These are phyloP conservation scores for Anniella stebbinsi DNA, from an alignment of 2,797 vertebrate genomes.

Conservation along the genomic window DNA sequence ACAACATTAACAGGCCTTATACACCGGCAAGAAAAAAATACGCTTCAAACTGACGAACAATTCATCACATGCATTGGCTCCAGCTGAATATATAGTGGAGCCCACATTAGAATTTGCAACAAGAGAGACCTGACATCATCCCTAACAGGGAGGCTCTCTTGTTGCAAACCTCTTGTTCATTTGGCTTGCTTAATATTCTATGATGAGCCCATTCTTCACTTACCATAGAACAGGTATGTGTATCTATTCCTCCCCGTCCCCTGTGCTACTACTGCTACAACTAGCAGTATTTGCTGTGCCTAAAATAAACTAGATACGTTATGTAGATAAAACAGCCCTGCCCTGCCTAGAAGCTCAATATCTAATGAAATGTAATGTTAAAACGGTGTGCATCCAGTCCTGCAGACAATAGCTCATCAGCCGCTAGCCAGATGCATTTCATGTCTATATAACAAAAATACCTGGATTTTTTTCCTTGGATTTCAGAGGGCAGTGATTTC, in stretches of 20 bases:
- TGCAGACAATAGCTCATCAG: neutral
- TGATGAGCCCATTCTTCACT: neutral
- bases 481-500: neutral
- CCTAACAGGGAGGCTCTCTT: too few species aligned
- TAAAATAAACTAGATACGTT: neutral
- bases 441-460: neutral
- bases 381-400: neutral
- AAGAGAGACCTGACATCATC: too few species aligned
- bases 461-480: neutral
- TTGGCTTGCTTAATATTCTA: neutral
- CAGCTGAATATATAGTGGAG: too few species aligned
- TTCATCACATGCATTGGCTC: too few species aligned
- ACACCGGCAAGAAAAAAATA: too few species aligned
- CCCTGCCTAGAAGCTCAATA: neutral
- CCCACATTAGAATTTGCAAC: too few species aligned
- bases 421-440: neutral
- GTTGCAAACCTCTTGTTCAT: neutral
- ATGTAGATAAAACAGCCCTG: neutral
- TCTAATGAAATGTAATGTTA: neutral
- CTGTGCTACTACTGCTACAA: neutral
- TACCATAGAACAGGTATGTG: too few species aligned
- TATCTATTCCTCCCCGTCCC: neutral
- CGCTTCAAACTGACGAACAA: too few species aligned
- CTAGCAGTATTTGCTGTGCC: neutral
- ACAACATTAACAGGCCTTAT: too few species aligned